Evolutionary conservation across 2,113 vertebrate species (phyloP), one percentile per base, ranked within the genome.

Genomic region (Origma solitaria): DNA sequence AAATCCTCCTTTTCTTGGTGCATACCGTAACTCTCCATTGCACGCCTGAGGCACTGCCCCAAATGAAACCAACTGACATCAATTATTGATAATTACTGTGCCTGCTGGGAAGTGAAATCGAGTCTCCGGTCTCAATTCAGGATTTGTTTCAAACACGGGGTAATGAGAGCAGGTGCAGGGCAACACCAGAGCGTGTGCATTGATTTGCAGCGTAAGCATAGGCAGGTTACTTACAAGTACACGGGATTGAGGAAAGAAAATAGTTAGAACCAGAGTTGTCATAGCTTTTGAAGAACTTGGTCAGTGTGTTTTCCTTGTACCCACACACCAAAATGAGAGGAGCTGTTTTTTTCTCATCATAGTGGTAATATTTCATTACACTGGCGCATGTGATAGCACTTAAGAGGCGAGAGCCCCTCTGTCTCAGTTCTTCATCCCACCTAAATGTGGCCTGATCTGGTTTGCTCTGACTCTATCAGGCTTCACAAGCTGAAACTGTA

Each of bases 1-100:
- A 95, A 94, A 96, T 94, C 62, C 71, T 92, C 12, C 51, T 79
- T 68, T 92, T 70, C 61, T 84, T 86, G 66, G 15, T 95, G 54
- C 11, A 11, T 80, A 23, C 70, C 0, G 0, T 76, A 60, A 72
- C 45, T 81, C 78, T 54, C 27, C 11, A 3, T 83, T 78, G 33
- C 25, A 33, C 14, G 54, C 80, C 70, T 2, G 9, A 78, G 60
- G 53, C 82, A 87, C 54, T 81, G 64, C 72, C 85, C 66, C 51
- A 71, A 15, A 65, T 82, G 86, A 78, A 91, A 64, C 51, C 2
- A 19, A 57, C 31, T 77, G 54, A 47, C 45, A 58, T 91, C 60
- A 88, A 28, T 89, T 91, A 87, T 82, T 92, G 89, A 81, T 84
- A 61, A 57, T 95, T 35, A 45, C 60, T 84, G 40, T 89, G 58